Conservation (phyloP, 1,140 invertebrate genomes). For the Penaeus indicus region DNA sequence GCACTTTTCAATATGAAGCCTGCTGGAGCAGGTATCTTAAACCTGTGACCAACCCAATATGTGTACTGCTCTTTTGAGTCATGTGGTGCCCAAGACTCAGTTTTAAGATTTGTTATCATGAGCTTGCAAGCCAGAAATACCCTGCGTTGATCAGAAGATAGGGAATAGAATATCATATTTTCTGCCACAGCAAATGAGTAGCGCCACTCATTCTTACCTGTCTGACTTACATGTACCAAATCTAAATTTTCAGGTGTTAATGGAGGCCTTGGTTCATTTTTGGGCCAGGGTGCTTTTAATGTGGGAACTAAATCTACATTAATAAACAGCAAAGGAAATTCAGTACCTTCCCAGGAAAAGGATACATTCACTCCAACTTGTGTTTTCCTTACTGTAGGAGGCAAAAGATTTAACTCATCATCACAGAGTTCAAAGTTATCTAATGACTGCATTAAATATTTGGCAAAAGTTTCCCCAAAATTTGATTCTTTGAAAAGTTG, state of each 20-base stretch:
- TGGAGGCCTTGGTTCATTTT: neutral
- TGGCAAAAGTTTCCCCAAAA: neutral
- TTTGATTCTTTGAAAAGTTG: neutral
- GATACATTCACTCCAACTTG: constrained; percentile 21
- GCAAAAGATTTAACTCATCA: neutral
- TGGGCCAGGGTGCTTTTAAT: constrained; percentile 3
- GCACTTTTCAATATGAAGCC: constrained; percentile 37
- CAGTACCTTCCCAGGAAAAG: constrained; percentile 35
- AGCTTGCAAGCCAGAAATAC: constrained; percentile 35
- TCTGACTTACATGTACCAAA: neutral
- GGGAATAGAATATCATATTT: neutral
- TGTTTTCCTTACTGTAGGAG: constrained; percentile 15
- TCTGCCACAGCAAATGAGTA: constrained; percentile 29
- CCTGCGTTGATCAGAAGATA: neutral
- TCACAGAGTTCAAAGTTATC: neutral
- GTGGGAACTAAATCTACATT: constrained; percentile 38
- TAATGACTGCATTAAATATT: neutral
- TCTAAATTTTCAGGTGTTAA: neutral
- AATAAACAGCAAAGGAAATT: constrained; percentile 34
- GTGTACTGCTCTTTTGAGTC: constrained; percentile 19
- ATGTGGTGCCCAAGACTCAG: constrained; percentile 26
- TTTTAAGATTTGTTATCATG: constrained; percentile 16
- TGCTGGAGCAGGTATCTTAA: constrained; percentile 29
- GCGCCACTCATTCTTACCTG: constrained; percentile 24
- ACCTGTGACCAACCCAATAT: constrained; percentile 37